Percentiles rank a stretch among this genome's conserved stretches.
Conservation (phyloP, 2,113 vertebrate genomes). For the Trematocara unimaculatum region DNA sequence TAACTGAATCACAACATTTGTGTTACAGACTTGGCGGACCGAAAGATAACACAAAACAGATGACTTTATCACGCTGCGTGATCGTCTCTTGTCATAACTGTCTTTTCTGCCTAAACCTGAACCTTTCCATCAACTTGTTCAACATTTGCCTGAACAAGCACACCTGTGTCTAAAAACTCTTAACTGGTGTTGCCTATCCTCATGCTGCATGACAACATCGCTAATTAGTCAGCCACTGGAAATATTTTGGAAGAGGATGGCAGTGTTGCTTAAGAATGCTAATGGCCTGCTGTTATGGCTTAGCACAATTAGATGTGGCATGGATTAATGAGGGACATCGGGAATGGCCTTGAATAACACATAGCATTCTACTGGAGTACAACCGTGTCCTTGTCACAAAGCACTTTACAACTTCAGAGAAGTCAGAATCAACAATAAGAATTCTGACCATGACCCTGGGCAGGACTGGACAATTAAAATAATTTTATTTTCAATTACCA, state of each 20-base stretch:
- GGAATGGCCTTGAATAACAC: constrained; percentile 18
- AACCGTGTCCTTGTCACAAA: not conserved
- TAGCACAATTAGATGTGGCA: constrained; percentile 58
- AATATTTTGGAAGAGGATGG: not conserved
- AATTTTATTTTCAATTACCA: not conserved
- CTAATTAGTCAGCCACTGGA: not conserved
- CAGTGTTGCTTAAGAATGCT: not conserved
- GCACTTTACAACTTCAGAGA: not conserved
- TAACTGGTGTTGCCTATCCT: not conserved
- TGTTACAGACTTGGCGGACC: not conserved
- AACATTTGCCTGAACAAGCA: not conserved
- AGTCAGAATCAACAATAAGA: not conserved
- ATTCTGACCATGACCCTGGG: not conserved
- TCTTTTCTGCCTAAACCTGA: not conserved
- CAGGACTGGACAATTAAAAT: not conserved
- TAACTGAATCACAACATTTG: constrained; percentile 14
- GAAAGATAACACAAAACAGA: not conserved
- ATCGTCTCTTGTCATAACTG: not conserved
- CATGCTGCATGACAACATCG: not conserved
- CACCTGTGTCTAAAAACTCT: not conserved
- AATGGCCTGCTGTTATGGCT: constrained; percentile 36
- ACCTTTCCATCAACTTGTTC: not conserved
- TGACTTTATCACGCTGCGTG: not conserved
- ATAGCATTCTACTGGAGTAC: not conserved
- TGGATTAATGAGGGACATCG: constrained; percentile 49